Evolutionary conservation across 2,888 invertebrate species (phyloP).

Genomic region (Rosalia funebris): DNA sequence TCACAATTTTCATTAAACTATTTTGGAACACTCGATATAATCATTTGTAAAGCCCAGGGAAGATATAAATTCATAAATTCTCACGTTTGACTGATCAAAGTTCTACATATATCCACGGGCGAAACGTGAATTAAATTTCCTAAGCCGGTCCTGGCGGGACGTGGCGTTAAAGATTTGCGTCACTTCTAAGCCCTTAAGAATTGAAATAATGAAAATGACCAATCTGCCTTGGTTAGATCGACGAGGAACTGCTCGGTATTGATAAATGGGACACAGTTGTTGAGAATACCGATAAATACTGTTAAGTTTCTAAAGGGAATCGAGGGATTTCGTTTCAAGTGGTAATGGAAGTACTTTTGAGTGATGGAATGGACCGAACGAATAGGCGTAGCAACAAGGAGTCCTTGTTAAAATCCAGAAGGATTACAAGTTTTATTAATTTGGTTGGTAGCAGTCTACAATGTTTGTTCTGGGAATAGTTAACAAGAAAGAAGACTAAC

Average conservation of each 20-base stretch:
- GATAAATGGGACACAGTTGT: slow-evolving; percentile 1
- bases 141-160: slow-evolving; percentile 7
- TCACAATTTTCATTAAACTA: too few relatives aligned
- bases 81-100: too few relatives aligned
- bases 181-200: slow-evolving; percentile 11
- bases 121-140: neutral
- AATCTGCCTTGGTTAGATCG: slow-evolving; percentile 12
- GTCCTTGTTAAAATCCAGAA: too few relatives aligned
- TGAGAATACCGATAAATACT: slow-evolving; percentile 3
- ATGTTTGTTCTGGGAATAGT: too few relatives aligned
- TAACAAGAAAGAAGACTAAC: too few relatives aligned
- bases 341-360: neutral
- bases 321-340: neutral
- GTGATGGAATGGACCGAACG: neutral
- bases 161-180: slow-evolving; percentile 11
- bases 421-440: too few relatives aligned
- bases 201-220: slow-evolving; percentile 24
- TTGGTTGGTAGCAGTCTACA: too few relatives aligned
- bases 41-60: too few relatives aligned
- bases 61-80: too few relatives aligned
- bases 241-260: slow-evolving; percentile 14
- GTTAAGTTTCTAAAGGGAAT: neutral
- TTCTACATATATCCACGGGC: too few relatives aligned
- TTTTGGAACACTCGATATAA: too few relatives aligned
- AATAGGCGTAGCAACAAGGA: too few relatives aligned